phyloP scores from a whole-genome alignment of 2,888 invertebrate species.

The Idaea straminata region DNA sequence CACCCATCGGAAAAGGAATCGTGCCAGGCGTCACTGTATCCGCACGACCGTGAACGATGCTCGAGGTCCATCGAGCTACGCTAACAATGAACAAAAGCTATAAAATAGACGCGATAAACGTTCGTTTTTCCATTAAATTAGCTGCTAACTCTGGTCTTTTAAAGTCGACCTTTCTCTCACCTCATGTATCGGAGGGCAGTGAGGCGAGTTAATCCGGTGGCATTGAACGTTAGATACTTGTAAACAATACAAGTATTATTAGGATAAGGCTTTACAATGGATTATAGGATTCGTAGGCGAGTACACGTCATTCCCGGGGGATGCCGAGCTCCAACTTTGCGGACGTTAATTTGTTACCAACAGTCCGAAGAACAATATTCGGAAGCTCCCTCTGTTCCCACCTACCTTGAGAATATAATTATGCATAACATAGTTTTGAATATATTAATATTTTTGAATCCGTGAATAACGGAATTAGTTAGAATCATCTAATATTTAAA shows the following conservation, averaged over 20 bases:
- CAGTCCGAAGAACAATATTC: constrained; percentile 12
- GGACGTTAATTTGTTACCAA: constrained; percentile 14
- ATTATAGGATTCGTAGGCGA: constrained; percentile 11
- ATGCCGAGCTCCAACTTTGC: constrained; percentile 9
- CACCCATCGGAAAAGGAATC: background rate
- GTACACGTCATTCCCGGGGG: constrained; percentile 6
- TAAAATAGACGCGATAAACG: background rate
- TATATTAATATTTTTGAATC: background rate
- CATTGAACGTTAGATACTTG: constrained; percentile 19
- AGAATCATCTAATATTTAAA: too few relatives aligned
- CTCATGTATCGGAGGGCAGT: constrained; percentile 17
- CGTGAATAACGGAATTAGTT: too few relatives aligned
- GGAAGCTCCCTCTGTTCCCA: background rate
- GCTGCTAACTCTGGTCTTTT: constrained; percentile 22
- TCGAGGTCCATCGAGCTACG: background rate
- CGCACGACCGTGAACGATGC: background rate
- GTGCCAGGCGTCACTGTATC: background rate
- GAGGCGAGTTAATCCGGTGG: constrained; percentile 27
- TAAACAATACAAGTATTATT: constrained; percentile 10
- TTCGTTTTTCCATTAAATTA: constrained; percentile 32
- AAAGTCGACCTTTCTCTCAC: constrained; percentile 28
- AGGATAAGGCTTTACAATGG: constrained; percentile 3
- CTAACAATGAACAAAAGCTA: background rate
- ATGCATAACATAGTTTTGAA: constrained; percentile 2
- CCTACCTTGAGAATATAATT: constrained; percentile 3